A percentile compares a stretch with the other conserved stretches of the same genome.
Evolutionary conservation across 2,797 vertebrate species (phyloP).

Genomic region (Lemur catta): DNA sequence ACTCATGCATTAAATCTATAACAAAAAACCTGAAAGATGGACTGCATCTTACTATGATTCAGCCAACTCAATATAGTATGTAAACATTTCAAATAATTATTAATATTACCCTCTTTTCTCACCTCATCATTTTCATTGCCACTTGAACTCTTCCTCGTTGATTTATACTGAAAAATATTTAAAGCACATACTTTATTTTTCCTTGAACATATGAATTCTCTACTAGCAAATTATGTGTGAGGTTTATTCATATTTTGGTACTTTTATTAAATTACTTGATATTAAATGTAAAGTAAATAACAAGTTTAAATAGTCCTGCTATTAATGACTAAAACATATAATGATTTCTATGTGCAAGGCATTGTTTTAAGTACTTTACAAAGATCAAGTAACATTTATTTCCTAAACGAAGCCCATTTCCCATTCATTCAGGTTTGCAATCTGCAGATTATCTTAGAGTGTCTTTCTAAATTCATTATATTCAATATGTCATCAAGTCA

Average conservation of each 20-base stretch:
- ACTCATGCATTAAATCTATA: not conserved
- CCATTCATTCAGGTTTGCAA: not conserved
- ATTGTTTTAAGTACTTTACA: conserved; percentile 11
- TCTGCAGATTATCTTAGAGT: not conserved
- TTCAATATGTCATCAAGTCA: not conserved
- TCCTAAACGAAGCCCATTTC: not conserved
- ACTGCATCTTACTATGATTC: not conserved
- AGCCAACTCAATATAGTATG: not conserved
- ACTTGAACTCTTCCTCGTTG: conserved; percentile 91
- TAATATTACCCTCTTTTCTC: conserved; percentile 72
- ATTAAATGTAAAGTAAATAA: conserved; percentile 2
- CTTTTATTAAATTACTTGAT: conserved; percentile 12
- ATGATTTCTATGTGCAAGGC: not conserved
- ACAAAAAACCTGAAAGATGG: not conserved
- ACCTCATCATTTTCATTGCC: conserved; percentile 95
- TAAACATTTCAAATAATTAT: conserved; percentile 43
- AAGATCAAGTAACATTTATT: conserved; percentile 5
- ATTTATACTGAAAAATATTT: conserved; percentile 91
- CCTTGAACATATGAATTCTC: conserved; percentile 17
- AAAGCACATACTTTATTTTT: conserved; percentile 59
- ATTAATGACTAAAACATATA: not conserved
- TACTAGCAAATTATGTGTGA: not conserved
- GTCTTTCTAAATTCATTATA: conserved; percentile 19
- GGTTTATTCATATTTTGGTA: not conserved
- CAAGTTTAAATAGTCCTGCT: conserved; percentile 10